These are phyloP conservation scores for Brachyopa scutellaris DNA, from an alignment of 2,888 invertebrate genomes.

Conservation along the genomic window DNA sequence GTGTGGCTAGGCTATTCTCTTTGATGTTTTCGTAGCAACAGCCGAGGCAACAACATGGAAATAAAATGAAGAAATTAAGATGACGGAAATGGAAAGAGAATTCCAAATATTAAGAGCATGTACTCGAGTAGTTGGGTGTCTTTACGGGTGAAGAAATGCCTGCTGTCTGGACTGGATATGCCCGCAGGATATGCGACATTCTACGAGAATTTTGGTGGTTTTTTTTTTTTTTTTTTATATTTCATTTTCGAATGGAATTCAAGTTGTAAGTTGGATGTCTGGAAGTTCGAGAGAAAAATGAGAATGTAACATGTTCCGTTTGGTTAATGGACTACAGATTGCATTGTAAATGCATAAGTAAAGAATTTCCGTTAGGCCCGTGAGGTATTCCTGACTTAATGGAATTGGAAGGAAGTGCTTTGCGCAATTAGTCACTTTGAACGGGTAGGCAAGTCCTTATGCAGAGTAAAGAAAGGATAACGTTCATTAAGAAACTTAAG, in stretches of 20 bases:
- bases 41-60: slow-evolving; percentile 13
- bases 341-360: slow-evolving; percentile 29
- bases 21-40: neutral
- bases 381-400: neutral
- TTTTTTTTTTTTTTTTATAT: slow-evolving; percentile 5
- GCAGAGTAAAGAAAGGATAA: too few species aligned
- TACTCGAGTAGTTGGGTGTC: slow-evolving; percentile 38
- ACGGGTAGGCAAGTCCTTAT: too few species aligned
- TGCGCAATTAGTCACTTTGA: neutral
- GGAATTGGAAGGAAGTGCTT: neutral
- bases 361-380: neutral
- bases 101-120: slow-evolving; percentile 59
- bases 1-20: slow-evolving; percentile 28
- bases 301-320: neutral
- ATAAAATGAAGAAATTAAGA: slow-evolving; percentile 53
- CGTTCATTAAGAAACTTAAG: too few species aligned
- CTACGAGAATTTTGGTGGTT: neutral
- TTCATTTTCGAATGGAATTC: slow-evolving; percentile 33
- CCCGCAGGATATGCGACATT: slow-evolving; percentile 40
- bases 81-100: slow-evolving; percentile 63
- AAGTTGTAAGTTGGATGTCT: slow-evolving; percentile 18
- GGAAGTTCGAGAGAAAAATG: neutral
- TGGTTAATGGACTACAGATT: slow-evolving; percentile 47
- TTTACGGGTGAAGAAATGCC: slow-evolving; percentile 17
- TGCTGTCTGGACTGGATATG: slow-evolving; percentile 30